A percentile compares a stretch with the other conserved stretches of the same genome.
Evolutionary conservation across 2,113 vertebrate genomes (phyloP).

Genomic region (Calyptomena viridis): DNA sequence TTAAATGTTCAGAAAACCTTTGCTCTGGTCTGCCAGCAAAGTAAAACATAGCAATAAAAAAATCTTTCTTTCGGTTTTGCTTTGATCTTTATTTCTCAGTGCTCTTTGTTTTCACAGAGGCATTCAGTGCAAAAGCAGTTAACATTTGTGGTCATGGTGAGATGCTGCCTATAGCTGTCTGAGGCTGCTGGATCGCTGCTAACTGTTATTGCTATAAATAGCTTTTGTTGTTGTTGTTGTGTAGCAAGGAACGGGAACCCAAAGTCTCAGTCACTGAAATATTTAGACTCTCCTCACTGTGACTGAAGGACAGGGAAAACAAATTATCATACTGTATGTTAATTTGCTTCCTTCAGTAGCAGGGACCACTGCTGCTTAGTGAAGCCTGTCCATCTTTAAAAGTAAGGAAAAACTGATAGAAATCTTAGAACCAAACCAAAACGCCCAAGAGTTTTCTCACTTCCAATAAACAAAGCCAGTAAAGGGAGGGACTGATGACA

Average conservation of each 20-base stretch:
- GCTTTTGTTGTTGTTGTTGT: constrained; percentile 56
- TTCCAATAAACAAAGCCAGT: not conserved
- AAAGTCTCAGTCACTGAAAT: constrained; percentile 26
- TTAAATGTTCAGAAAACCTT: constrained; percentile 88
- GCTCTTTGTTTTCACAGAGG: constrained; percentile 61
- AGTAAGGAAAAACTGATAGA: not conserved
- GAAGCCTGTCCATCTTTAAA: not conserved
- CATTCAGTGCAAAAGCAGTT: constrained; percentile 60
- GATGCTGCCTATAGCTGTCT: constrained; percentile 15
- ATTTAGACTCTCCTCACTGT: constrained; percentile 19
- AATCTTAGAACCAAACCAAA: not conserved
- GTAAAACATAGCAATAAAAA: constrained; percentile 83
- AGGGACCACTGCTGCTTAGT: not conserved
- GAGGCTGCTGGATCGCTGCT: not conserved
- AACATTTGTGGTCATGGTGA: not conserved
- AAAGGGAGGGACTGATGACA: not conserved
- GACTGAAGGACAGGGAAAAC: constrained; percentile 29
- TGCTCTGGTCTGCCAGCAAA: constrained; percentile 87
- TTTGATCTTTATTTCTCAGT: constrained; percentile 55
- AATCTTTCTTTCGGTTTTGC: constrained; percentile 49
- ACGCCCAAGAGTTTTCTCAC: not conserved
- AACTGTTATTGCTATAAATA: constrained; percentile 62
- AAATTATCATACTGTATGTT: constrained; percentile 36
- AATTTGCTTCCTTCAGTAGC: constrained; percentile 3
- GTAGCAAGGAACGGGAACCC: constrained; percentile 29